Percentiles rank a stretch among this genome's conserved stretches.
Conservation (phyloP, 1,140 invertebrate species). For the Macrocentrus cingulum region DNA sequence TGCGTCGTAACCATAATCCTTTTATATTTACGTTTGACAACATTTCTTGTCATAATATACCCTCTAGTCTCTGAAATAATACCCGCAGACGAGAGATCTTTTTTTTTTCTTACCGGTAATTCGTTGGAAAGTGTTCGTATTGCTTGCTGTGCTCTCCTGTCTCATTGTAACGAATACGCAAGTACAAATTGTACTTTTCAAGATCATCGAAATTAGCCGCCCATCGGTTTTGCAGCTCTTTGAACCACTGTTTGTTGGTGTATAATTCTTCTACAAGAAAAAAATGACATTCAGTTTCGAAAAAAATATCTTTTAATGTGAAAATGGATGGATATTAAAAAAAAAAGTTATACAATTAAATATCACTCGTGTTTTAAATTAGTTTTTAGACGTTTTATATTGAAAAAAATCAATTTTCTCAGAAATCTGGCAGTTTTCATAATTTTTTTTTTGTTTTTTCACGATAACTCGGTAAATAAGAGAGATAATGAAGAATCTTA, state of each 20-base stretch:
- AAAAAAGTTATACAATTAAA: too few species aligned
- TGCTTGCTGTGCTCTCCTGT: slow-evolving; percentile 78
- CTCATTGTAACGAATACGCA: slow-evolving; percentile 87
- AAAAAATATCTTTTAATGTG: too few species aligned
- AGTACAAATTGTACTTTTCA: slow-evolving; percentile 90
- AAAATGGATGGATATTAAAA: too few species aligned
- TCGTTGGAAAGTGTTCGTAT: slow-evolving; percentile 89
- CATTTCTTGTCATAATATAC: slow-evolving; percentile 26
- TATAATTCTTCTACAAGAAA: slow-evolving; percentile 71
- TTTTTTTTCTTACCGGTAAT: slow-evolving; percentile 65
- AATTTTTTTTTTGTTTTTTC: too few species aligned
- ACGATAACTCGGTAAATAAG: too few species aligned
- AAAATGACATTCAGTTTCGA: too few species aligned
- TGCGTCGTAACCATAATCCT: slow-evolving; percentile 28
- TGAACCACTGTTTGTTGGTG: slow-evolving; percentile 83
- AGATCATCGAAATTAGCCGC: slow-evolving; percentile 89
- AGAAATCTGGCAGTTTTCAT: too few species aligned
- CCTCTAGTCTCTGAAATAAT: slow-evolving; percentile 8
- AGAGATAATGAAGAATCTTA: too few species aligned
- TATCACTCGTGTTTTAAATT: too few species aligned
- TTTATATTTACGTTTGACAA: slow-evolving; percentile 23
- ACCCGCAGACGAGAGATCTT: neutral
- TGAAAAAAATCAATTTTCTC: too few species aligned
- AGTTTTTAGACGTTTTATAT: too few species aligned
- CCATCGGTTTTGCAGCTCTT: slow-evolving; percentile 89